Base-by-base conservation (phyloP, 1,140 invertebrate species). In the Nautilus pompilius region DNA sequence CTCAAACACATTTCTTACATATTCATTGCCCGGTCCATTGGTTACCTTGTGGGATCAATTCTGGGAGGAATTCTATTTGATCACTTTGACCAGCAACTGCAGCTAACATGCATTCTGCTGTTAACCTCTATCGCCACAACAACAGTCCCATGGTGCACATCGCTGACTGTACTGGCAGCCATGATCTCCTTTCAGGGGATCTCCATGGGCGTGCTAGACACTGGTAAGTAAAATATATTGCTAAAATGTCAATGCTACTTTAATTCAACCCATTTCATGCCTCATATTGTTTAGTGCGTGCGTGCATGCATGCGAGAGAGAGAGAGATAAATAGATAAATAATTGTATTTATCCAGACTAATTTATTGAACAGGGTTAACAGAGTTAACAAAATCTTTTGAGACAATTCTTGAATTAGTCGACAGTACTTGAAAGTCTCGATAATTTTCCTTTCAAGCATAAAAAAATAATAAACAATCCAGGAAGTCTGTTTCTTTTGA, bases 121-220 rank as follows among this genome's bases (percentile, higher is more conserved):
- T 29, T 75, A 5, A 70, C 77, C 2, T 68, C 77, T 0, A 36
- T 82, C 6, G 77, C 76, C 33, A 80, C 77, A 1, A 58, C 68
- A 22, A 68, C 68, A 2, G 71, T 74, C 10, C 80, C 80, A 8
- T 81, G 79, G 78, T 72, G 72, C 55, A 66, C 66, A 1, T 72
- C 71, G 0, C 59, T 82, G 22, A 30, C 64, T 5, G 58, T 73
- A 2, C 70, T 82, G 34, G 70, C 73, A n/a, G 59, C 68, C 10
- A 72, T 80, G 69, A 76, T 83, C 56, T 67, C 78, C 17, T 58
- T 82, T 13, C 74, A 82, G 58, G 80, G 82, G 1, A 61, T 83
- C 13, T 67, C 80, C 26, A 80, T 82, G 73, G 82, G 82, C 8
- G 77, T 83, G 22, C 68, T 84, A 6, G 82, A 83, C 63, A 82